Percentiles rank a stretch among this genome's conserved stretches.
phyloP scores from a whole-genome alignment of 2,797 vertebrate species.

The Bradypus variegatus region DNA sequence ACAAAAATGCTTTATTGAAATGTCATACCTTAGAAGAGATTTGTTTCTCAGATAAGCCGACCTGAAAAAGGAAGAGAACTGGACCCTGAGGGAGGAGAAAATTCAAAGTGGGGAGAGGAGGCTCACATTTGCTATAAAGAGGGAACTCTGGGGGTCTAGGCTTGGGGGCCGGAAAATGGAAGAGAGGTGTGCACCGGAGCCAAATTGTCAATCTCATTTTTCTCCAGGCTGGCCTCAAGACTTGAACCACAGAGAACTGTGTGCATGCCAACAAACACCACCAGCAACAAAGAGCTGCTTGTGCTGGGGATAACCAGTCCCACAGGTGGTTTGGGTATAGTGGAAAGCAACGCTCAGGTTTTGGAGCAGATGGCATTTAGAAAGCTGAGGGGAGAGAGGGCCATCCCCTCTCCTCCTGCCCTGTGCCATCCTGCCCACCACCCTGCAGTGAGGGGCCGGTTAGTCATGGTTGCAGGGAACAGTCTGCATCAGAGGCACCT shows the following conservation, averaged over 20 bases:
- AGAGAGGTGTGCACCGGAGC: not conserved
- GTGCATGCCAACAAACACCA: not conserved
- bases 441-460: not conserved
- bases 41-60: not conserved
- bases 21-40: not conserved
- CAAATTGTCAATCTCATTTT: not conserved
- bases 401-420: not conserved
- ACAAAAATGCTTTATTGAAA: not conserved
- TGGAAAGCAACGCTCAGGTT: not conserved
- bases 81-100: not conserved
- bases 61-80: not conserved
- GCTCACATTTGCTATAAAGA: not conserved
- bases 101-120: not conserved
- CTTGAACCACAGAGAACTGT: constrained; percentile 40
- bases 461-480: not conserved
- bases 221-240: constrained; percentile 11
- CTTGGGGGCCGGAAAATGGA: not conserved
- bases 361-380: not conserved
- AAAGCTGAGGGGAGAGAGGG: not conserved
- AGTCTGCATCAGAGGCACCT: not conserved
- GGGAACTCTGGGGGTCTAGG: not conserved
- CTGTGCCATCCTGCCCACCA: not conserved
- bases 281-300: constrained; percentile 44
- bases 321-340: constrained; percentile 12
- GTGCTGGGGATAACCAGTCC: constrained; percentile 10